Conservation (phyloP, 2,888 invertebrate species). For the Cryptus viduatorius region DNA sequence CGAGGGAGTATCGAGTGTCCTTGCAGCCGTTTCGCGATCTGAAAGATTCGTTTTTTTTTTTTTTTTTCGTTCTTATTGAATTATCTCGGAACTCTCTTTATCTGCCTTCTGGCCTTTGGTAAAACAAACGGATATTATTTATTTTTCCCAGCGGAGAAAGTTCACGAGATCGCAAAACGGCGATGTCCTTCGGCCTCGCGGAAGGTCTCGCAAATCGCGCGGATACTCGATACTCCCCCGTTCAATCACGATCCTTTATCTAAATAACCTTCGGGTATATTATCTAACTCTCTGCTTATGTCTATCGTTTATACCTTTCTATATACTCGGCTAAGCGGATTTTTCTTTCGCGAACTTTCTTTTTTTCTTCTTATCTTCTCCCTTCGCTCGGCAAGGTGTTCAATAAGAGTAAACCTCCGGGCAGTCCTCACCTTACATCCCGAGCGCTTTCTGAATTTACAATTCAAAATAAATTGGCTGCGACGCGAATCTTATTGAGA, state of each 20-base stretch:
- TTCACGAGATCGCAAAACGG: neutral
- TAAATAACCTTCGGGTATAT: conserved; percentile 42
- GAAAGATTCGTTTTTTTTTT: neutral
- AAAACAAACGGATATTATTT: conserved; percentile 30
- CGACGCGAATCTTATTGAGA: conserved; percentile 47
- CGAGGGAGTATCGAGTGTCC: conserved; percentile 23
- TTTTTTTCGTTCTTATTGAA: neutral
- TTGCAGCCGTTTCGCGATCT: neutral
- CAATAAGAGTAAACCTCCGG: neutral
- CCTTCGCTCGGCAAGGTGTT: neutral
- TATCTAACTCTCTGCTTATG: conserved; percentile 36
- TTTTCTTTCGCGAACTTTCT: neutral
- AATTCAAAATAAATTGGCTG: conserved; percentile 53
- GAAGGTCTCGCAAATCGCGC: conserved; percentile 12
- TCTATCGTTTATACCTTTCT: conserved; percentile 24
- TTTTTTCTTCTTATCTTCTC: neutral
- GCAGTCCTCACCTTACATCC: neutral
- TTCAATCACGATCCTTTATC: conserved; percentile 26
- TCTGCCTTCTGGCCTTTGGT: neutral
- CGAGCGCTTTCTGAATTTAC: conserved; percentile 30
- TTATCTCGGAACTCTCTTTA: conserved; percentile 4
- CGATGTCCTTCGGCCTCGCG: conserved; percentile 7
- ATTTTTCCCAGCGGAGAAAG: conserved; percentile 13
- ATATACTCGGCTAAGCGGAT: conserved; percentile 15
- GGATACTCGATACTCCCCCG: conserved; percentile 43